These are phyloP conservation scores for Glareola pratincola DNA, from an alignment of 2,113 vertebrate genomes.

Conservation along the genomic window DNA sequence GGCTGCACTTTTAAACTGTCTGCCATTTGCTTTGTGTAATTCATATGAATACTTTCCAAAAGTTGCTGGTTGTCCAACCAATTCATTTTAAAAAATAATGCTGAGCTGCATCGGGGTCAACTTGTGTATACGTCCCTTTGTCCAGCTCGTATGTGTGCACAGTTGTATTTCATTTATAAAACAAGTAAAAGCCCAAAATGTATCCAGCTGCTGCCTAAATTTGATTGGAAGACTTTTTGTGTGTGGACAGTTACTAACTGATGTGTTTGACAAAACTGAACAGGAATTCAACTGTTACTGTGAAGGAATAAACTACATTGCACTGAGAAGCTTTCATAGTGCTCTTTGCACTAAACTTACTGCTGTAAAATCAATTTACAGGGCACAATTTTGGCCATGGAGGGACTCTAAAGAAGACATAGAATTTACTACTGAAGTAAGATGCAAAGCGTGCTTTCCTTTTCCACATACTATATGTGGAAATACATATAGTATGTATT, in stretches of 20 bases:
- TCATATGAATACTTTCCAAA: background rate
- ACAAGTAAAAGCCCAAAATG: background rate
- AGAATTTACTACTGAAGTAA: background rate
- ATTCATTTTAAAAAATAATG: background rate
- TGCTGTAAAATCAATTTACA: background rate
- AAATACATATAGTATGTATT: too few species aligned
- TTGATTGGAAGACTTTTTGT: background rate
- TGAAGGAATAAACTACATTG: background rate
- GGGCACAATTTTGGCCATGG: background rate
- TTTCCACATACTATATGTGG: background rate
- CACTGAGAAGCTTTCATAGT: background rate
- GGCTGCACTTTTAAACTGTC: slow-evolving; percentile 29
- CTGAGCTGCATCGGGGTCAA: fast-evolving
- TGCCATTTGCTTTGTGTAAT: background rate
- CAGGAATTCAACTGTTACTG: background rate
- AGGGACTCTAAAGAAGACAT: background rate
- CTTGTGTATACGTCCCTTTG: background rate
- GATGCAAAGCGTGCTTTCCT: background rate
- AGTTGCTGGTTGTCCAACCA: background rate
- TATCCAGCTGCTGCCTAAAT: background rate
- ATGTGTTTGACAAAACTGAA: background rate
- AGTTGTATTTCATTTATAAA: background rate
- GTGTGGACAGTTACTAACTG: background rate
- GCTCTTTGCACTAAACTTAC: background rate
- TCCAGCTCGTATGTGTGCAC: background rate